Evolutionary conservation across 2,797 vertebrate species (phyloP), one percentile per base, ranked within the genome.

Genomic region (Cossypha dichroa): DNA sequence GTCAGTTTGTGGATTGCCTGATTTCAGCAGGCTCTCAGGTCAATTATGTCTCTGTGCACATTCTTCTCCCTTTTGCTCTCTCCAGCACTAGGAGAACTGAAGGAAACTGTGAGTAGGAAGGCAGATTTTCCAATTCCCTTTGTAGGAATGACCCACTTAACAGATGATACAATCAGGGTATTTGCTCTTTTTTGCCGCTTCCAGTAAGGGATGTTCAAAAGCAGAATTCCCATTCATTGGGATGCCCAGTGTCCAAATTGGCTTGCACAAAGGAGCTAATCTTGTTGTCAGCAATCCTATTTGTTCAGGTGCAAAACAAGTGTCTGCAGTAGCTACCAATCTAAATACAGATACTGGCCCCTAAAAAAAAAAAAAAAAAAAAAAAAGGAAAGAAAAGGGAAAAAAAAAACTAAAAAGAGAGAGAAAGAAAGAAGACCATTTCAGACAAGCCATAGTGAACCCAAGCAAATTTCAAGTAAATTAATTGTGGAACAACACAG

Each of bases 61-160:
- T 86, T 72, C 62, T 86, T 91, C 80, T 88, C 58, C 33, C 49
- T 78, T 90, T 54, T 81, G 15, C 66, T 77, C 28, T 64, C 58
- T 84, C 36, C 52, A 73, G 4, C 1, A 2, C n/a, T 88, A 13
- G 70, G 66, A 94, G 77, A 79, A 84, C 79, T 72, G 58, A 86
- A 90, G 88, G 63, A 81, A 92, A 95, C 40, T 77, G 40, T 82
- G 82, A 83, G 85, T 68, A 94, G 46, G 38, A 83, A 77, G 46
- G 76, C 83, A 86, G 67, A 92, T 90, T 97, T 96, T 95, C 85
- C 88, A 92, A 55, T 63, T 38, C 43, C 51, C 59, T 95, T 95
- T 96, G 93, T 91, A 86, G 92, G 79, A 95, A 69, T 95, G 95
- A 95, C 96, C 95, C 90, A 97, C 73, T 96, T 96, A 95, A 51